Base-by-base conservation (phyloP, 2,888 invertebrate species). In the Tinea semifulvella region DNA sequence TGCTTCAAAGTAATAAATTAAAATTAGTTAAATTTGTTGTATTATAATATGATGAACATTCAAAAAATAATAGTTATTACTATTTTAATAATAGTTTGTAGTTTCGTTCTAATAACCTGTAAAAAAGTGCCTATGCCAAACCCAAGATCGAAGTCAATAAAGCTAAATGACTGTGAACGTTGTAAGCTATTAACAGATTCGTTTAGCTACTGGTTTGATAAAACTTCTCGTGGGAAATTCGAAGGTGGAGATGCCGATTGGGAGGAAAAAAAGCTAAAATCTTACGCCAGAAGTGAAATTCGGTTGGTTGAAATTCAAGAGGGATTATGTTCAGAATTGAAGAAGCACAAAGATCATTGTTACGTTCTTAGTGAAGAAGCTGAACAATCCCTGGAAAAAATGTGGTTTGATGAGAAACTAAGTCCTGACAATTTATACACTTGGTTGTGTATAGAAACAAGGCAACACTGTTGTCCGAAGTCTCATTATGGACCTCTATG, bases 191-290 rank as follows among this genome's bases (percentile, higher is more conserved):
- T 93, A 43, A 84, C 88, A 1, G 85, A 88, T 43, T 93, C 94
- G 1, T 91, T 94, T 58, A 84, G 85, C 54, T 77, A 86, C 86
- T 95, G 94, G 53, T 74, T 96, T 48, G 87, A 90, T 44, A 85
- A 84, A 63, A 96, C 96, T 1, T 85, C 89, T 14, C 86, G 92
- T 50, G 92, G 91, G 28, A 94, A 95, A 68, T 94, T 90, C 72
- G 96, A 93, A 61, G 96, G 96, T 26, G 96, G 96, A 6, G 96
- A 96, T 70, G 88, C 92, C 1, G 93, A 91, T 38, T 97, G 96
- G 95, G 96, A 96, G 67, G 93, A 94, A 71, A 85, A 91, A 48
- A 92, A 93, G 59, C 73, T 93, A 48, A 88, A 90, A 48, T 87
- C 88, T 4, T 96, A 96, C 64, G 84, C 90, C 40, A 88, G 84